Evolutionary conservation across 2,888 invertebrate genomes (phyloP).

Genomic region (Drosophila robusta): DNA sequence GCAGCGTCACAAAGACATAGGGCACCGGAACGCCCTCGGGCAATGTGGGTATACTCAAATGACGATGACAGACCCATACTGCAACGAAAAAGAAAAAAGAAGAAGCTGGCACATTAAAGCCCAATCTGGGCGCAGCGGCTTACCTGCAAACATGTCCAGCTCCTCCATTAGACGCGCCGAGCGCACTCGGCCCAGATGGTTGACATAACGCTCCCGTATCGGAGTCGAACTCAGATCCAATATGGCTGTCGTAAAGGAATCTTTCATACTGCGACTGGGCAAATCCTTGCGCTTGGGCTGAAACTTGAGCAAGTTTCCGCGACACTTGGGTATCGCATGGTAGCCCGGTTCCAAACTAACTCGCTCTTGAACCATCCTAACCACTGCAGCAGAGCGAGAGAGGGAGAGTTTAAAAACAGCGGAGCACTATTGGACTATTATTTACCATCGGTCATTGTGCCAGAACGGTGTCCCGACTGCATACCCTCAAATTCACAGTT

Average conservation of each 20-base stretch:
- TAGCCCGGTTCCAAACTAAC: slow-evolving; percentile 83
- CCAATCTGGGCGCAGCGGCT: neutral
- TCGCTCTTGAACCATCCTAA: slow-evolving; percentile 66
- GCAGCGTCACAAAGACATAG: slow-evolving; percentile 89
- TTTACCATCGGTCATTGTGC: slow-evolving; percentile 61
- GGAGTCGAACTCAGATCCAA: slow-evolving; percentile 88
- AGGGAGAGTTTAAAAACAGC: neutral
- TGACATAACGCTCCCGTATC: slow-evolving; percentile 88
- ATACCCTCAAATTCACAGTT: slow-evolving; percentile 23
- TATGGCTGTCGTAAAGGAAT: slow-evolving; percentile 88
- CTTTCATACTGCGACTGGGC: slow-evolving; percentile 87
- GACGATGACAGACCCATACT: slow-evolving; percentile 90
- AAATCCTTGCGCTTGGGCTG: slow-evolving; percentile 87
- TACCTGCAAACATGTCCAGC: slow-evolving; percentile 89
- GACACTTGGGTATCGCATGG: slow-evolving; percentile 84
- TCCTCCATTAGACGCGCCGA: slow-evolving; percentile 91
- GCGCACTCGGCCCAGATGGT: slow-evolving; percentile 87
- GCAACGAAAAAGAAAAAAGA: slow-evolving; percentile 84
- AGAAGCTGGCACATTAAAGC: slow-evolving; percentile 83
- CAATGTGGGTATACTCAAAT: slow-evolving; percentile 87
- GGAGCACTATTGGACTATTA: neutral
- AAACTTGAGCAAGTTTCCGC: slow-evolving; percentile 86
- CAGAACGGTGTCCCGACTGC: slow-evolving; percentile 49
- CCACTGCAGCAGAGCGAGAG: slow-evolving; percentile 47
- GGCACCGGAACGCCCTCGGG: slow-evolving; percentile 86